Conservation (phyloP, 2,113 vertebrate genomes). For the Romanogobio albipinnatus region DNA sequence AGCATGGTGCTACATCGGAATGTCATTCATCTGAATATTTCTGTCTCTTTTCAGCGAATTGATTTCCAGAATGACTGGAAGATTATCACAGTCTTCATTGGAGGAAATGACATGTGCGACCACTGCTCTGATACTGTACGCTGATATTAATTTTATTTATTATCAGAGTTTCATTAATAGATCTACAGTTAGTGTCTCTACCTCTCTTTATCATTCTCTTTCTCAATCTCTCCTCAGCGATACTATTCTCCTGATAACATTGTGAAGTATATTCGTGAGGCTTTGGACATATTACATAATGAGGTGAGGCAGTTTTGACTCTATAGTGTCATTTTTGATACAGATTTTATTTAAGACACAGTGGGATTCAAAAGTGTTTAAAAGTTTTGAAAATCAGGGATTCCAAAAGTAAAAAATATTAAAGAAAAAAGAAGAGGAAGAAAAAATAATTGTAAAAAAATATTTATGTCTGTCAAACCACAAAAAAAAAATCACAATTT, state of each 20-base stretch:
- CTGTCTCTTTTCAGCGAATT: conserved; percentile 76
- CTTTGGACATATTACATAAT: conserved; percentile 86
- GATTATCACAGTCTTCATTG: conserved; percentile 87
- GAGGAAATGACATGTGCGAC: conserved; percentile 85
- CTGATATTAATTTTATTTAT: neutral
- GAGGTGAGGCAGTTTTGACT: conserved; percentile 72
- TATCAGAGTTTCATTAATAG: neutral
- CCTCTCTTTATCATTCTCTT: neutral
- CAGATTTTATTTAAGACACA: too few species aligned
- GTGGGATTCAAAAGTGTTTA: too few species aligned
- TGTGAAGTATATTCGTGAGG: conserved; percentile 73
- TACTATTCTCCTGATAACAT: conserved; percentile 84
- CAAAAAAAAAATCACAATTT: neutral
- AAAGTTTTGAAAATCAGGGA: too few species aligned
- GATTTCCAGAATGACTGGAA: conserved; percentile 89
- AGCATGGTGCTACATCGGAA: neutral
- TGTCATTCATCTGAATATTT: neutral
- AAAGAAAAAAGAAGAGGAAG: too few species aligned
- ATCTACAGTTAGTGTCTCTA: neutral
- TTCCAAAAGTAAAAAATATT: too few species aligned
- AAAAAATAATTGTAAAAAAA: too few species aligned
- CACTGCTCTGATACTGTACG: conserved; percentile 84
- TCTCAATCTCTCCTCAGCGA: conserved; percentile 67
- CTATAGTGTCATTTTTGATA: too few species aligned
- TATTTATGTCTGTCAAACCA: too few species aligned